Conservation (phyloP, 1,140 invertebrate species). For the Bombus superbus region DNA sequence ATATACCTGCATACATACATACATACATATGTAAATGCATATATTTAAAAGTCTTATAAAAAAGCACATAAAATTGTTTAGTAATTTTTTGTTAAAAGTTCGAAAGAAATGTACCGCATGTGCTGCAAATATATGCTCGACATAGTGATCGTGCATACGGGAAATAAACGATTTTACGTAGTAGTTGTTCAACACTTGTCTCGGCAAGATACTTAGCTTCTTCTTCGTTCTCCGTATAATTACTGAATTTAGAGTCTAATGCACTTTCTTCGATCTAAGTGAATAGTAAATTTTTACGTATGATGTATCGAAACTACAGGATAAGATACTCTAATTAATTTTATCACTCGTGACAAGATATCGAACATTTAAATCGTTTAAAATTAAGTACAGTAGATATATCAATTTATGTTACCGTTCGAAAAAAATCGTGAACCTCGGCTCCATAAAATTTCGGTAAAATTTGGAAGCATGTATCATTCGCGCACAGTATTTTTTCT, state of each 20-base stretch:
- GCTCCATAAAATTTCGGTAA: conserved; percentile 48
- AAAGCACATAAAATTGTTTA: background rate
- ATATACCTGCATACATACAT: background rate
- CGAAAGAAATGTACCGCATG: conserved; percentile 61
- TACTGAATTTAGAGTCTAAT: conserved; percentile 39
- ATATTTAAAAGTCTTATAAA: too few species aligned
- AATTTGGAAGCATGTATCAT: conserved; percentile 2
- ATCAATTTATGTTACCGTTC: conserved; percentile 48
- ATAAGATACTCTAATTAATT: background rate
- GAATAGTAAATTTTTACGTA: background rate
- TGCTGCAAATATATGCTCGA: conserved; percentile 58
- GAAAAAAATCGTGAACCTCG: conserved; percentile 67
- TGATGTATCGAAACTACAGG: too few species aligned
- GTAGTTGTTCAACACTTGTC: conserved; percentile 60
- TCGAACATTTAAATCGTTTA: background rate
- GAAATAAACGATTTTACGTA: conserved; percentile 48
- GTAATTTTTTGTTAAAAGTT: background rate
- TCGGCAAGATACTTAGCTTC: conserved; percentile 54
- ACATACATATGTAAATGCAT: background rate
- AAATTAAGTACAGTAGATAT: background rate
- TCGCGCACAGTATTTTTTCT: conserved; percentile 45
- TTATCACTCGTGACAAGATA: background rate
- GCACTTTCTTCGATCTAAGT: conserved; percentile 58
- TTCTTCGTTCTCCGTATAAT: conserved; percentile 22
- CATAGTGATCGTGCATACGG: conserved; percentile 57